phyloP scores from a whole-genome alignment of 2,888 invertebrate genomes.

The Dendrolimus pini region DNA sequence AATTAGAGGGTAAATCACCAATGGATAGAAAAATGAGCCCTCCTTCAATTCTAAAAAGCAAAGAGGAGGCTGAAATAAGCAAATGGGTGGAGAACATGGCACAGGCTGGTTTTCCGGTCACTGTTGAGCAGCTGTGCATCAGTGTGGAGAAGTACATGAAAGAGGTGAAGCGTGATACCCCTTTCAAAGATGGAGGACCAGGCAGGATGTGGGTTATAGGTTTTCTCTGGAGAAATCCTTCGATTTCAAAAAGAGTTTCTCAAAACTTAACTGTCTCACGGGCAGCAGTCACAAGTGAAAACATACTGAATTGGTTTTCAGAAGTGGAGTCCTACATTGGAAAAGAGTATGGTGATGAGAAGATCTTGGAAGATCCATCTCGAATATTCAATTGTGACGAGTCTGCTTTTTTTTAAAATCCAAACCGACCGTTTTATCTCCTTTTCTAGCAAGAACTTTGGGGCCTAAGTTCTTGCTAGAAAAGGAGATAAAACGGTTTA shows the following conservation, averaged over 20 bases:
- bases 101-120: conserved; percentile 11
- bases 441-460: too few species aligned
- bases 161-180: conserved; percentile 4
- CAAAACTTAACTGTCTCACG: conserved; percentile 5
- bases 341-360: conserved; percentile 2
- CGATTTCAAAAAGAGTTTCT: conserved; percentile 4
- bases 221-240: conserved; percentile 3
- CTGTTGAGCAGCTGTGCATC: conserved; percentile 7
- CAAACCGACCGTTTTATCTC: too few species aligned
- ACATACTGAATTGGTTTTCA: conserved; percentile 5
- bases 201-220: conserved; percentile 4
- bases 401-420: conserved; percentile 4
- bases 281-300: conserved; percentile 4
- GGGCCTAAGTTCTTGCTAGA: neutral
- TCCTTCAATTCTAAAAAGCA: conserved; percentile 11
- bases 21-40: conserved; percentile 20
- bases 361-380: conserved; percentile 1
- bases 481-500: conserved; percentile 4
- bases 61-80: conserved; percentile 12
- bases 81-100: conserved; percentile 10
- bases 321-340: conserved; percentile 4
- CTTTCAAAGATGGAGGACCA: conserved; percentile 8
- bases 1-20: too few species aligned
- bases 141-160: conserved; percentile 6
- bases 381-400: neutral